phyloP scores from a whole-genome alignment of 1,140 invertebrate genomes.

The Caenorhabditis inopinata region DNA sequence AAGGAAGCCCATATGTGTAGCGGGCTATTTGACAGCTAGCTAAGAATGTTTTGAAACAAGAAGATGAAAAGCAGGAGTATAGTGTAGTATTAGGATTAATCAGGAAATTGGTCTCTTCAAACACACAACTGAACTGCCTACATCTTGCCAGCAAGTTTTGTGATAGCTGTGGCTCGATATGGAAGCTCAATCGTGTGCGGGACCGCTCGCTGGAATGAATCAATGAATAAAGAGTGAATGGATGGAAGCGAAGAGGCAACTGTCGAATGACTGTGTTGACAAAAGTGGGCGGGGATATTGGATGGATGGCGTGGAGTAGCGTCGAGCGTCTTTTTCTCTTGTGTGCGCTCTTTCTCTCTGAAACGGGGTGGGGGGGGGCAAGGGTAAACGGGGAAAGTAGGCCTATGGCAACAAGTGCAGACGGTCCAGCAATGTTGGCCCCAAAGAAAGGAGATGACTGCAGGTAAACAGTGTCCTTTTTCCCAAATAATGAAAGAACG shows the following conservation, averaged over 20 bases:
- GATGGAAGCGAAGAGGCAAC: neutral
- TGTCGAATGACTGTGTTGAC: neutral
- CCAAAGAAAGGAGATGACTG: neutral
- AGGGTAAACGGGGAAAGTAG: neutral
- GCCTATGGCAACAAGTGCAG: neutral
- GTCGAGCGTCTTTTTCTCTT: neutral
- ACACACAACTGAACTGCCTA: slow-evolving; percentile 18
- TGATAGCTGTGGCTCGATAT: slow-evolving; percentile 1
- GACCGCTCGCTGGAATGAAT: neutral
- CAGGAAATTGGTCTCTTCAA: slow-evolving; percentile 14
- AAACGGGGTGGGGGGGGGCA: neutral
- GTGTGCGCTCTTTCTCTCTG: neutral
- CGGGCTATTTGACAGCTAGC: neutral
- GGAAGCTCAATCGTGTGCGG: neutral
- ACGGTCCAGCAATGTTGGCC: neutral
- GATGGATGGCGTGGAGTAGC: neutral
- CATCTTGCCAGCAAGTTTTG: slow-evolving; percentile 10
- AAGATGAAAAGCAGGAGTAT: neutral
- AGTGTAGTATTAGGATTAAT: neutral
- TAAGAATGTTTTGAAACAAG: too few species aligned
- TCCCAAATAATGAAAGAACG: neutral
- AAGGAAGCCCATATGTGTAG: neutral
- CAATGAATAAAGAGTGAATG: neutral
- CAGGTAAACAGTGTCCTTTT: neutral
- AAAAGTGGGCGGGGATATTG: neutral